These are phyloP conservation scores for Lymantria monacha DNA, from an alignment of 2,888 invertebrate genomes.

Conservation along the genomic window DNA sequence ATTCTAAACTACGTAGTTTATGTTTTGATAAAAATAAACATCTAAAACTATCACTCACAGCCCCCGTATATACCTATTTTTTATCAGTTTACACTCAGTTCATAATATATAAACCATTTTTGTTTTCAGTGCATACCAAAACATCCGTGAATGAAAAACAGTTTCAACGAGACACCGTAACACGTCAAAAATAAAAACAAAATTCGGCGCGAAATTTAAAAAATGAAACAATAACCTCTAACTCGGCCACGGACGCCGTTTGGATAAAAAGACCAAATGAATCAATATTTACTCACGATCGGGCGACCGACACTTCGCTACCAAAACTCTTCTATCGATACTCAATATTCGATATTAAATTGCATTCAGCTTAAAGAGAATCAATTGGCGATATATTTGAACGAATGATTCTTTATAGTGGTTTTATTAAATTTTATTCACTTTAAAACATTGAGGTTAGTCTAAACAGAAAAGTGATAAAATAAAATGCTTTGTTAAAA, in stretches of 20 bases:
- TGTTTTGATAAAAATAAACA: no score
- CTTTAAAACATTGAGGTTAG: no score
- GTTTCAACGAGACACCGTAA: slow-evolving; percentile 41
- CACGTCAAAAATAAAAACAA: slow-evolving; percentile 44
- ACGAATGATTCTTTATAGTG: slow-evolving; percentile 2
- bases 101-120: slow-evolving; percentile 4
- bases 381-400: slow-evolving; percentile 15
- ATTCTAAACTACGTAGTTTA: no score
- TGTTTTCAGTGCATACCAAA: slow-evolving; percentile 27
- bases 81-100: no score
- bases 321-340: slow-evolving; percentile 55
- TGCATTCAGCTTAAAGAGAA: slow-evolving; percentile 16
- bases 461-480: no score
- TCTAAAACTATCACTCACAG: no score
- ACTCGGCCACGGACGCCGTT: slow-evolving; percentile 76
- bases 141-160: slow-evolving; percentile 26
- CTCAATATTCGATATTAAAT: slow-evolving; percentile 37
- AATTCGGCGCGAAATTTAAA: slow-evolving; percentile 65
- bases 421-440: background rate
- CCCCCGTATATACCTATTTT: no score
- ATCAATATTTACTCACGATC: slow-evolving; percentile 60
- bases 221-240: slow-evolving; percentile 77
- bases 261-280: slow-evolving; percentile 60
- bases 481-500: no score
- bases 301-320: slow-evolving; percentile 47